phyloP scores from a whole-genome alignment of 2,888 invertebrate species.

The Lumbricus terrestris region DNA sequence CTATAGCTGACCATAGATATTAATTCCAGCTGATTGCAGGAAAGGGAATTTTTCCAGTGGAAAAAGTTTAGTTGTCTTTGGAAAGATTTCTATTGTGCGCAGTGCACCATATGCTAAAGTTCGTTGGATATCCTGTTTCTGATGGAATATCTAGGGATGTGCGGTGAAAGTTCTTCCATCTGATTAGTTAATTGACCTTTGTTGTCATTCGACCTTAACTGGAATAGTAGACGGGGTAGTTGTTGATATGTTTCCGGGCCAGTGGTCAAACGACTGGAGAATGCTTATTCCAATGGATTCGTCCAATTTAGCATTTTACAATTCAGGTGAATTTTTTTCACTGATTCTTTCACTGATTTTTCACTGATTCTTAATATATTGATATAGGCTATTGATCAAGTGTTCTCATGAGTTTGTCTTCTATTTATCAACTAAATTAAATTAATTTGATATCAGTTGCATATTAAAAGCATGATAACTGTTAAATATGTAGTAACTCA shows the following conservation, averaged over 20 bases:
- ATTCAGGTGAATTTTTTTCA: not conserved
- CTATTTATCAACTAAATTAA: too few species aligned
- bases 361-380: too few species aligned
- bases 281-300: constrained; percentile 12
- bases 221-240: not conserved
- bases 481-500: too few species aligned
- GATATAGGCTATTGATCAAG: too few species aligned
- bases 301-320: constrained; percentile 6
- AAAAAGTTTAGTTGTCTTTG: not conserved
- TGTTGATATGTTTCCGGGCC: constrained; percentile 21
- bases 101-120: not conserved
- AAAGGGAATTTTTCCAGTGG: not conserved
- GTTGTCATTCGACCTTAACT: not conserved
- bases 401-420: too few species aligned
- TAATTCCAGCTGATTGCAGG: not conserved
- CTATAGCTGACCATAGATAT: not conserved
- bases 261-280: constrained; percentile 17
- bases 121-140: not conserved
- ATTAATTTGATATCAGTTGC: too few species aligned
- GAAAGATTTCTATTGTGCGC: not conserved
- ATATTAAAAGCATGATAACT: too few species aligned
- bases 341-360: not conserved
- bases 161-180: not conserved
- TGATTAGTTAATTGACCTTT: not conserved
- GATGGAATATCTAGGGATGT: not conserved